Evolutionary conservation across 2,888 invertebrate genomes (phyloP).

Genomic region (Minunthozetes semirufus): DNA sequence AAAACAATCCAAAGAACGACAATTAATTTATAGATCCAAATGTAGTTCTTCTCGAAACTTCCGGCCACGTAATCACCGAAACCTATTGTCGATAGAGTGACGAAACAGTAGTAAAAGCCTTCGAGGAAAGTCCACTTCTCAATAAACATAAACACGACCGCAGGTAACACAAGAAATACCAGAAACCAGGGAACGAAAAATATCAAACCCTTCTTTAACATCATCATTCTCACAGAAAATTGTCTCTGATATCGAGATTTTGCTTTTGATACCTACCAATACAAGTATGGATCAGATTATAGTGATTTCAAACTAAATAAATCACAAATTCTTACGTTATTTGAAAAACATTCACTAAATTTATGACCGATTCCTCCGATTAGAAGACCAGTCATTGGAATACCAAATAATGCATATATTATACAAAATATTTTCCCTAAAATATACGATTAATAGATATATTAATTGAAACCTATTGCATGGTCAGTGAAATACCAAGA

Average conservation of each 20-base stretch:
- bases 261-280: slow-evolving; percentile 23
- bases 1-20: slow-evolving; percentile 82
- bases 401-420: slow-evolving; percentile 75
- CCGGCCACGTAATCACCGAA: slow-evolving; percentile 80
- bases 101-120: slow-evolving; percentile 71
- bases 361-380: slow-evolving; percentile 75
- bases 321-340: slow-evolving; percentile 33
- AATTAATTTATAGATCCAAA: slow-evolving; percentile 66
- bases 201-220: slow-evolving; percentile 51
- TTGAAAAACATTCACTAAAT: slow-evolving; percentile 52
- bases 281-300: not conserved
- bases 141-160: slow-evolving; percentile 72
- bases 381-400: slow-evolving; percentile 68
- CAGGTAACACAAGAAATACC: slow-evolving; percentile 76
- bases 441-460: too few relatives aligned
- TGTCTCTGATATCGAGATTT: slow-evolving; percentile 1
- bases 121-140: slow-evolving; percentile 80
- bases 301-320: not conserved
- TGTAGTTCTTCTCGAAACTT: slow-evolving; percentile 37
- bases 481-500: slow-evolving; percentile 81
- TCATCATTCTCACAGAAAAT: slow-evolving; percentile 48
- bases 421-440: slow-evolving; percentile 76
- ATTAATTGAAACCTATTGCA: too few relatives aligned
- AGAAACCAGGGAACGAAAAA: slow-evolving; percentile 80
- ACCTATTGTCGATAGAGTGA: slow-evolving; percentile 58